Evolutionary conservation across 2,113 vertebrate genomes (phyloP), one percentile per base, ranked within the genome.

Genomic region (Callipepla californica): DNA sequence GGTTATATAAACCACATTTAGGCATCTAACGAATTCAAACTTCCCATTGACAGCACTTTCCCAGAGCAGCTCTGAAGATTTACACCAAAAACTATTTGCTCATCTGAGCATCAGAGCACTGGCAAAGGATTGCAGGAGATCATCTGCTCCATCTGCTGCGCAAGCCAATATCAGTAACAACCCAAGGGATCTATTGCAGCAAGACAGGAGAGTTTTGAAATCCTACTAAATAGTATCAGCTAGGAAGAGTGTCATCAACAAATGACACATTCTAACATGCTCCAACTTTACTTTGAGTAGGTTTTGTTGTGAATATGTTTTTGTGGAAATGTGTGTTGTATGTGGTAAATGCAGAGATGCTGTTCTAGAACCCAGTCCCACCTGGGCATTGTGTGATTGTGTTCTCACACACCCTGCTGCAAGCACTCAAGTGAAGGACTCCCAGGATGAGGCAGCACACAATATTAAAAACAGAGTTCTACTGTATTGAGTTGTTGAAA

Each of bases 401-500:
- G 57, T 84, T 93, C 81, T 81, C 32, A 40, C 8, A 87, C n/a
- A 53, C n/a, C 38, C 55, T 79, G n/a, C 26, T 45, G 50, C 3
- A 11, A 68, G 61, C 69, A 57, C 76, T 85, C 38, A 59, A 70
- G 57, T 30, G 77, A 67, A 87, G 44, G 23, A 53, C 58, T 91
- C 3, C 79, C 44, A 63, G 66, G 40, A 68, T 90, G 87, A 80
- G 89, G 40, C 76, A 83, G 65, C 59, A 55, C 0, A 2, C 40
- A 88, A 69, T 81, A 93, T 50, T 85, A 76, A 87, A 93, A 26
- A 5, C 28, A 78, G 82, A 75, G 30, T 82, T 90, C 74, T 92
- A 76, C 85, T 92, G 62, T 76, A 79, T 13, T 91, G 63, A 85
- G 38, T 89, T 3, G 47, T 76, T 90, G 92, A 95, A 92, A 94